Evolutionary conservation across 2,797 vertebrate genomes (phyloP).

Genomic region (Schizopygopsis pylzovi): DNA sequence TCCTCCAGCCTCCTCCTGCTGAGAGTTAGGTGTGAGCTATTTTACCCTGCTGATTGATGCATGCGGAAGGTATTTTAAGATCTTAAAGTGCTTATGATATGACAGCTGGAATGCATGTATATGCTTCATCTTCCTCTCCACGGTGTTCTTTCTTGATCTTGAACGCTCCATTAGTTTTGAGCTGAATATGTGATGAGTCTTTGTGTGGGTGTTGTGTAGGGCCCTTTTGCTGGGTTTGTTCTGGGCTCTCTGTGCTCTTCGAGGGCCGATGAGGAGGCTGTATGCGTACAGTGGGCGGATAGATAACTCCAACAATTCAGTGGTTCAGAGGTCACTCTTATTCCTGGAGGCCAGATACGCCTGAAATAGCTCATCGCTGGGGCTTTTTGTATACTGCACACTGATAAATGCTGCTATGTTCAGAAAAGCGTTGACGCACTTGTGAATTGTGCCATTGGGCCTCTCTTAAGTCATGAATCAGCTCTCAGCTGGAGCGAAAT

Average conservation of each 20-base stretch:
- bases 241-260: background rate
- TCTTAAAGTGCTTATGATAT: conserved; percentile 11
- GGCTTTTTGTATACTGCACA: background rate
- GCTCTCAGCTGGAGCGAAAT: conserved; percentile 13
- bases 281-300: conserved; percentile 7
- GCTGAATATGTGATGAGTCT: conserved; percentile 1
- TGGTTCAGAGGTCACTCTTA: conserved; percentile 26
- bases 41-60: conserved; percentile 4
- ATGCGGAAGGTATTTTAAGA: conserved; percentile 19
- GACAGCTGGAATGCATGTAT: conserved; percentile 16
- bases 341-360: conserved; percentile 37
- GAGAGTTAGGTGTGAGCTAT: conserved; percentile 21
- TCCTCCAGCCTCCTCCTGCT: background rate
- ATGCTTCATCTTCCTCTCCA: background rate
- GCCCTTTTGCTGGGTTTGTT: conserved; percentile 21
- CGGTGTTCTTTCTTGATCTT: background rate
- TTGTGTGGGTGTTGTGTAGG: conserved; percentile 32
- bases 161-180: background rate
- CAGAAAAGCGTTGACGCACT: conserved; percentile 17
- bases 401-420: conserved; percentile 40
- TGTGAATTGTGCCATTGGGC: conserved; percentile 14
- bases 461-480: conserved; percentile 29
- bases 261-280: background rate
- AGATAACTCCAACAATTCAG: conserved; percentile 32
- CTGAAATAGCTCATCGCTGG: conserved; percentile 37